A percentile compares a stretch with the other conserved stretches of the same genome.
phyloP scores from a whole-genome alignment of 2,113 vertebrate genomes.

The Colistium nudipinnis region DNA sequence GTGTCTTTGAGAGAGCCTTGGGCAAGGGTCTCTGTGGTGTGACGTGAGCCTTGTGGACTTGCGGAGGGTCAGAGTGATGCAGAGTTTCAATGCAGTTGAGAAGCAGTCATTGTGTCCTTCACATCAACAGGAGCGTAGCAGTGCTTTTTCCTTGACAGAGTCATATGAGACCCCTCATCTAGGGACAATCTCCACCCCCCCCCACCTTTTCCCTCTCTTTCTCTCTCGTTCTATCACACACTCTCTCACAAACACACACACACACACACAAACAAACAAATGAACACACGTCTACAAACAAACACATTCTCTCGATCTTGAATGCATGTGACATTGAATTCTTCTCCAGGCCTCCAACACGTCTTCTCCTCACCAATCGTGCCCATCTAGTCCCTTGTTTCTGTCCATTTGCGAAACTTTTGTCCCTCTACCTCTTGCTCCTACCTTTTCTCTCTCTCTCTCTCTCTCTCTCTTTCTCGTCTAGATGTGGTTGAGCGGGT shows the following conservation, averaged over 20 bases:
- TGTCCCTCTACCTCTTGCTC: conserved; percentile 63
- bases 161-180: conserved; percentile 60
- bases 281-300: conserved; percentile 12
- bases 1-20: conserved; percentile 61
- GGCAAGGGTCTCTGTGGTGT: conserved; percentile 53
- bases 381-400: conserved; percentile 72
- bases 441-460: conserved; percentile 31
- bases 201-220: conserved; percentile 42
- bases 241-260: conserved; percentile 11
- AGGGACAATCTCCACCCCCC: conserved; percentile 45
- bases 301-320: conserved; percentile 40
- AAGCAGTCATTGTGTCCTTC: conserved; percentile 75
- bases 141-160: conserved; percentile 73
- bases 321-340: conserved; percentile 60
- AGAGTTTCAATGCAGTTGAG: conserved; percentile 68
- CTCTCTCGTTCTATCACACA: neutral
- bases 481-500: conserved; percentile 98
- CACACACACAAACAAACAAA: conserved; percentile 19
- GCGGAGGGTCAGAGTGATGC: conserved; percentile 65
- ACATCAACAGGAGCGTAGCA: conserved; percentile 78
- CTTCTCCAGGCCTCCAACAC: conserved; percentile 37
- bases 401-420: conserved; percentile 50
- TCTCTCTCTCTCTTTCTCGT: conserved; percentile 46
- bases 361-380: conserved; percentile 49
- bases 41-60: conserved; percentile 63